Percentiles rank a stretch among this genome's conserved stretches.
phyloP scores from a whole-genome alignment of 1,140 invertebrate genomes.

The Agraylea sexmaculata region DNA sequence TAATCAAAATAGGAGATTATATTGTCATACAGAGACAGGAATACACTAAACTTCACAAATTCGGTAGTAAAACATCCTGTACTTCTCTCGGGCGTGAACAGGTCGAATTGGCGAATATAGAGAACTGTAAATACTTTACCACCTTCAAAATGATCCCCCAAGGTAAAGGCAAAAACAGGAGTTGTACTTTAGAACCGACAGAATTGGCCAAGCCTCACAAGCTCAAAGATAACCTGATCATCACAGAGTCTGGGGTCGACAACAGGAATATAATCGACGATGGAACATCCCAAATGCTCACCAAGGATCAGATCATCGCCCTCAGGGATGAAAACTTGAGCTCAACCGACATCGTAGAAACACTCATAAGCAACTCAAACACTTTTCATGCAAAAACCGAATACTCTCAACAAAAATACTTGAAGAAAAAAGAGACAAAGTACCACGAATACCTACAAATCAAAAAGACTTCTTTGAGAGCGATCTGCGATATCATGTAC shows the following conservation, averaged over 20 bases:
- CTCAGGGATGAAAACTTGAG: conserved; percentile 61
- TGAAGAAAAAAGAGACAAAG: conserved; percentile 87
- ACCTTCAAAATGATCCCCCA: conserved; percentile 66
- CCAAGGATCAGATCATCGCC: conserved; percentile 67
- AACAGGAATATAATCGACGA: conserved; percentile 77
- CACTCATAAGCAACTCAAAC: conserved; percentile 78
- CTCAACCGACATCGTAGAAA: conserved; percentile 73
- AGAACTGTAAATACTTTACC: conserved; percentile 63
- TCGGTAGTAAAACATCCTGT: conserved; percentile 44
- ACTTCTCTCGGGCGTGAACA: conserved; percentile 58
- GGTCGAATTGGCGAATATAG: conserved; percentile 54
- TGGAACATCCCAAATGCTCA: conserved; percentile 74
- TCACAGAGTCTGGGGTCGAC: conserved; percentile 54
- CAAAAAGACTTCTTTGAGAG: conserved; percentile 57
- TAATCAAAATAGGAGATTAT: conserved; percentile 51
- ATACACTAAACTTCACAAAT: conserved; percentile 64
- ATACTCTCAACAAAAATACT: conserved; percentile 88
- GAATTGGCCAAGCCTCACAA: conserved; percentile 36
- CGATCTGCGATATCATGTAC: conserved; percentile 69
- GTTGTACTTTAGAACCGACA: conserved; percentile 44
- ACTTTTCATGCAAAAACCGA: conserved; percentile 81
- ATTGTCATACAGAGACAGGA: conserved; percentile 63
- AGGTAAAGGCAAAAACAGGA: conserved; percentile 40
- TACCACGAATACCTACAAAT: conserved; percentile 72
- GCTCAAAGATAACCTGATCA: conserved; percentile 40